phyloP scores from a whole-genome alignment of 2,797 vertebrate genomes.

The Pempheris klunzingeri region DNA sequence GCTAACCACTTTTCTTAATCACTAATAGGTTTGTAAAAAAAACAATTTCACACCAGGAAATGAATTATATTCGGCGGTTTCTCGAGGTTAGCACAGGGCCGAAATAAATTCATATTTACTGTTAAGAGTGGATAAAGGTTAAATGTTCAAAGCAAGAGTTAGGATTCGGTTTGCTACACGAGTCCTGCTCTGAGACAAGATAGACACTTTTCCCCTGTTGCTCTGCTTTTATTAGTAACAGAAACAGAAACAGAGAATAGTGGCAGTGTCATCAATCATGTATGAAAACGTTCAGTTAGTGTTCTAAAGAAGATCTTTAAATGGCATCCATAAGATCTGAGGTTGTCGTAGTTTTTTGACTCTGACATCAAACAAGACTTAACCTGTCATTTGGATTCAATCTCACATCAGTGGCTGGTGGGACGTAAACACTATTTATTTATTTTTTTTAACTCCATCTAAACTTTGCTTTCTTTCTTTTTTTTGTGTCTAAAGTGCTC shows the following conservation, averaged over 20 bases:
- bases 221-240: no score
- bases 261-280: slow-evolving; percentile 17
- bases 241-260: neutral
- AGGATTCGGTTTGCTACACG: neutral
- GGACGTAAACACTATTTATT: slow-evolving; percentile 9
- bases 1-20: neutral
- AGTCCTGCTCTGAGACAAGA: no score
- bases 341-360: slow-evolving; percentile 17
- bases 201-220: neutral
- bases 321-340: neutral
- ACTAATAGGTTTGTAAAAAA: slow-evolving; percentile 31
- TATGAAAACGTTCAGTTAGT: slow-evolving; percentile 8
- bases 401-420: neutral
- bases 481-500: neutral
- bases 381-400: neutral
- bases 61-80: slow-evolving; percentile 10
- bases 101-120: neutral
- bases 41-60: slow-evolving; percentile 34
- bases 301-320: slow-evolving; percentile 13
- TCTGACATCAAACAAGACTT: slow-evolving; percentile 24
- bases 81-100: neutral
- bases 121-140: neutral
- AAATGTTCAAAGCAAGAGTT: neutral
- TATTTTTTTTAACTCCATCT: neutral
- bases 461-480: neutral